phyloP scores from a whole-genome alignment of 1,140 invertebrate species.

The Bicyclus anynana region DNA sequence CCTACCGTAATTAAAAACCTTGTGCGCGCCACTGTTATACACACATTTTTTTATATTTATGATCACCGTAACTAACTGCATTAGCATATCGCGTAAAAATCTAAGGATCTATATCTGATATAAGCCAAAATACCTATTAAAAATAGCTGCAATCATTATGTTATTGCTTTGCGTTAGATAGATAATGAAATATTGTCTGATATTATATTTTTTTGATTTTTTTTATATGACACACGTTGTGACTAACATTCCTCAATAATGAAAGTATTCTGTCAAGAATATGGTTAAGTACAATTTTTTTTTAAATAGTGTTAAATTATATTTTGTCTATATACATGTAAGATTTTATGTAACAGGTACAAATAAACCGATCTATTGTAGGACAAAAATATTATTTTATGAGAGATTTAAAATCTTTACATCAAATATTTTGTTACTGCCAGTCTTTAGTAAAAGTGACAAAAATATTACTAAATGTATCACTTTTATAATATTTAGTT shows the following conservation, averaged over 20 bases:
- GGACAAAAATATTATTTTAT: no score
- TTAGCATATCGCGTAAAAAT: not conserved
- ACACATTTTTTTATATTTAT: no score
- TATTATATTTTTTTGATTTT: slow-evolving; percentile 5
- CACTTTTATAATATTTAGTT: not conserved
- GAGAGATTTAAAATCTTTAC: no score
- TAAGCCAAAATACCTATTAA: not conserved
- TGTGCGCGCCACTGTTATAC: no score
- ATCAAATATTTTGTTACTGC: no score
- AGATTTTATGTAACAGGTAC: no score
- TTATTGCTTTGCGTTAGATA: not conserved
- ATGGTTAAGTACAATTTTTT: slow-evolving; percentile 7
- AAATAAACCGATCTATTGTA: no score
- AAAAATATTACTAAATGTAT: not conserved
- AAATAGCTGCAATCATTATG: not conserved
- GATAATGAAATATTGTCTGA: not conserved
- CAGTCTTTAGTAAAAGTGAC: no score
- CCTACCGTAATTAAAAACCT: no score
- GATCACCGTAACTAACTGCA: not conserved
- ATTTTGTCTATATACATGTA: not conserved
- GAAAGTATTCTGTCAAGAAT: not conserved
- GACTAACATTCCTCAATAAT: slow-evolving; percentile 5
- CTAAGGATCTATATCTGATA: not conserved
- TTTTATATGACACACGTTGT: not conserved
- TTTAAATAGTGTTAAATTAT: not conserved